These are phyloP conservation scores for Blastobasis adustella DNA, from an alignment of 2,888 invertebrate genomes.

Conservation along the genomic window DNA sequence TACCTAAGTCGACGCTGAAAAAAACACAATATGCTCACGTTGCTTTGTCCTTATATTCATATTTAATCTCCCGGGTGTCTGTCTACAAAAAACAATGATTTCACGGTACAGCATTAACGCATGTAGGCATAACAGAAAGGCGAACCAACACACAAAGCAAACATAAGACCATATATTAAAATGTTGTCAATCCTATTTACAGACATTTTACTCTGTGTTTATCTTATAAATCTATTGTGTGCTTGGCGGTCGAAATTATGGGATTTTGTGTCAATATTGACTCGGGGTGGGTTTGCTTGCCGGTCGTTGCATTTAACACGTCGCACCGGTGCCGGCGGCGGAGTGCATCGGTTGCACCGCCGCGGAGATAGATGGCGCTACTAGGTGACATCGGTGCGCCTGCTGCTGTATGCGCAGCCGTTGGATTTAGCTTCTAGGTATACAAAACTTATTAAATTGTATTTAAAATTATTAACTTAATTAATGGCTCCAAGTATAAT, in stretches of 20 bases:
- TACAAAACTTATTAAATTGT: too few species aligned
- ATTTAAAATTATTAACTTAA: too few species aligned
- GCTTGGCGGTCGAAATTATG: conserved; percentile 70
- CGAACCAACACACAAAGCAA: conserved; percentile 62
- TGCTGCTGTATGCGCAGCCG: too few species aligned
- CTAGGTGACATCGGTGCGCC: conserved; percentile 9
- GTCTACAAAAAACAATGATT: conserved; percentile 68
- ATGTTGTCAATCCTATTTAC: conserved; percentile 73
- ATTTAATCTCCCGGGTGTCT: conserved; percentile 63
- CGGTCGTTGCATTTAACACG: conserved; percentile 67
- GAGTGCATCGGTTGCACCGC: conserved; percentile 24
- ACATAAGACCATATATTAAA: conserved; percentile 70
- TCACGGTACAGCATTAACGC: conserved; percentile 73
- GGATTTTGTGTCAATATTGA: conserved; percentile 71
- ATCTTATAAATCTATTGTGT: conserved; percentile 74
- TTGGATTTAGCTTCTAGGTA: too few species aligned
- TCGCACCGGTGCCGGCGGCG: conserved; percentile 45
- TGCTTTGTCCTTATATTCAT: conserved; percentile 68
- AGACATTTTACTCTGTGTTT: conserved; percentile 72
- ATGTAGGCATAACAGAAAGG: conserved; percentile 70
- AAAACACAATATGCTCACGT: conserved; percentile 54
- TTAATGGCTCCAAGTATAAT: too few species aligned
- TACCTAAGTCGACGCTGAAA: conserved; percentile 50
- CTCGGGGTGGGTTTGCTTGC: conserved; percentile 58
- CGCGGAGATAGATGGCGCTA: conserved; percentile 47